Percentiles rank a stretch among this genome's conserved stretches.
These are phyloP conservation scores for Ceraclea dissimilis DNA, from an alignment of 2,888 invertebrate species.

Conservation along the genomic window DNA sequence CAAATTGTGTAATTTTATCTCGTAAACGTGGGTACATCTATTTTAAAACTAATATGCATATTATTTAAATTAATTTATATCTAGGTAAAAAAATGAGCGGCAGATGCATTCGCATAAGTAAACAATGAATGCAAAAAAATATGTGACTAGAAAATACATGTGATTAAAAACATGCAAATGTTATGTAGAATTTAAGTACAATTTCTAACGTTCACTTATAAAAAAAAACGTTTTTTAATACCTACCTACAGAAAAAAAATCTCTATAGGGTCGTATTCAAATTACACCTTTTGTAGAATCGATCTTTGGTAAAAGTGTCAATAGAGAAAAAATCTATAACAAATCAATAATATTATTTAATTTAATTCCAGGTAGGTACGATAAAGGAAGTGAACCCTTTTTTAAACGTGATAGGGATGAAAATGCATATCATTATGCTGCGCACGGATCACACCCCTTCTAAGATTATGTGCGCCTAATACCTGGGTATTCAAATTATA, in stretches of 20 bases:
- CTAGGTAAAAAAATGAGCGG: neutral
- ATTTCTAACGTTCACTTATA: neutral
- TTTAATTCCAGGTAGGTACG: neutral
- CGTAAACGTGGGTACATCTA: too few species aligned
- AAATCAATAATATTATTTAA: conserved; percentile 17
- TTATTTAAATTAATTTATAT: too few species aligned
- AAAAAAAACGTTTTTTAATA: neutral
- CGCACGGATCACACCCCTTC: neutral
- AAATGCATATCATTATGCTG: neutral
- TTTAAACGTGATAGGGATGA: neutral
- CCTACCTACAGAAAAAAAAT: neutral
- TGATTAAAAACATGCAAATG: neutral
- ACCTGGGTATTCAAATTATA: too few species aligned
- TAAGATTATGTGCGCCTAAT: too few species aligned
- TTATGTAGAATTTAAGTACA: neutral
- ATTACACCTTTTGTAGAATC: conserved; percentile 8
- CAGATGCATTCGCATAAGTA: neutral
- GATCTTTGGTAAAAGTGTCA: conserved; percentile 18
- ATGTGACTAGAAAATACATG: neutral
- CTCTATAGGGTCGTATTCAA: neutral
- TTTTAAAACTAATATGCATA: too few species aligned
- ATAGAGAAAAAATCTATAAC: conserved; percentile 18
- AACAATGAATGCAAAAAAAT: neutral
- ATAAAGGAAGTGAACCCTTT: neutral
- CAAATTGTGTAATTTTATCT: too few species aligned